Evolutionary conservation across 1,140 invertebrate genomes (phyloP).

Genomic region (Aphaenogaster floridana): DNA sequence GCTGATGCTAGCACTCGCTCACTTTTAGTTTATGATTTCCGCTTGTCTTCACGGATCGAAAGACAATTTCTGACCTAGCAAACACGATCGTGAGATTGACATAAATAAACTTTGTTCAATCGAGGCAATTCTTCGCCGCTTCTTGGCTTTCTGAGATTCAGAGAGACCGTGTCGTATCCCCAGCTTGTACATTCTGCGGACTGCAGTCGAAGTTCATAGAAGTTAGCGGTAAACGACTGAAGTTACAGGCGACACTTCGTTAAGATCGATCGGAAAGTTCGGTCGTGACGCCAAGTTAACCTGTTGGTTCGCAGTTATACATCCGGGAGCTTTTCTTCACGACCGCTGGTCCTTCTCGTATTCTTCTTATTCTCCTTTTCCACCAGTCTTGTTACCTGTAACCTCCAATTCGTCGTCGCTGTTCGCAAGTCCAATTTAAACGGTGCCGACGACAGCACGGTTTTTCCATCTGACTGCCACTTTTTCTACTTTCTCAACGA

Average conservation of each 20-base stretch:
- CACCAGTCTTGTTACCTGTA: constrained; percentile 63
- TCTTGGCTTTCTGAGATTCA: constrained; percentile 20
- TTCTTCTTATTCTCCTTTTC: constrained; percentile 19
- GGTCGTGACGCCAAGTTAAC: constrained; percentile 38
- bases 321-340: constrained; percentile 42
- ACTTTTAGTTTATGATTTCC: background rate
- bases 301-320: constrained; percentile 55
- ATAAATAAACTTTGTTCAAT: constrained; percentile 54
- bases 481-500: constrained; percentile 28
- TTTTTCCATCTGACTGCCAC: constrained; percentile 26
- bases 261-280: constrained; percentile 67
- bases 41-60: background rate
- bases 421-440: constrained; percentile 65
- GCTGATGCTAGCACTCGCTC: background rate
- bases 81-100: constrained; percentile 18
- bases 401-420: constrained; percentile 62
- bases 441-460: constrained; percentile 28
- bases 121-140: constrained; percentile 36
- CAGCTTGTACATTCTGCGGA: constrained; percentile 15
- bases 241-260: constrained; percentile 64
- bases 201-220: constrained; percentile 19
- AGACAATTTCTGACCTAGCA: constrained; percentile 21
- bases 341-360: background rate
- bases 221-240: constrained; percentile 52
- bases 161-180: background rate